Evolutionary conservation across 2,797 vertebrate genomes (phyloP).

Genomic region (Nannoperca australis): DNA sequence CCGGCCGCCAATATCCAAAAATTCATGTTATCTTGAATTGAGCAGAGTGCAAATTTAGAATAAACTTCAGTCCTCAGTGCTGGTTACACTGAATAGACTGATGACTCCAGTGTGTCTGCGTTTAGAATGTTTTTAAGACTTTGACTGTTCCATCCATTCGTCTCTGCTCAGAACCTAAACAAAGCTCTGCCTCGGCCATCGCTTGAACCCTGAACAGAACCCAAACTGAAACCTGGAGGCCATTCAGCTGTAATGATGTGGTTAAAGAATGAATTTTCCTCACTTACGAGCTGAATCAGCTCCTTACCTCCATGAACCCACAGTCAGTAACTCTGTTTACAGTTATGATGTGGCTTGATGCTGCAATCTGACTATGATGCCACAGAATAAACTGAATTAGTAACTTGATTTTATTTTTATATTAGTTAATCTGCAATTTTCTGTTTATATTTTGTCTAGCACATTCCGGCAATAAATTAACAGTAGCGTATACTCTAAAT

Average conservation of each 20-base stretch:
- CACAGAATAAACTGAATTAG: conserved; percentile 45
- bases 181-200: conserved; percentile 50
- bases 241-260: conserved; percentile 71
- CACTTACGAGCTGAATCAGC: conserved; percentile 61
- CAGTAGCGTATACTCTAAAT: neutral
- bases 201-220: conserved; percentile 65
- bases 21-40: conserved; percentile 8
- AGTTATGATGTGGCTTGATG: conserved; percentile 29
- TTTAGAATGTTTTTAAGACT: conserved; percentile 42
- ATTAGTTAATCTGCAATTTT: neutral
- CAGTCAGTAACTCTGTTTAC: conserved; percentile 46
- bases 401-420: conserved; percentile 30
- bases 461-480: conserved; percentile 2
- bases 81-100: conserved; percentile 32
- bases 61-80: conserved; percentile 31
- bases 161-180: conserved; percentile 63
- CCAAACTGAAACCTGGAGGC: conserved; percentile 64
- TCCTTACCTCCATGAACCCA: conserved; percentile 54
- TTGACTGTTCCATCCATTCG: conserved; percentile 46
- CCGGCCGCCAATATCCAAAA: conserved; percentile 7
- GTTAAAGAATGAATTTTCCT: conserved; percentile 66
- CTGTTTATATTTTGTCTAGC: neutral
- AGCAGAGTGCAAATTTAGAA: conserved; percentile 28
- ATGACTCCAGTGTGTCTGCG: conserved; percentile 63
- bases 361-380: conserved; percentile 21